Evolutionary conservation across 2,888 invertebrate species (phyloP).

Genomic region (Malthinus seriepunctatus): DNA sequence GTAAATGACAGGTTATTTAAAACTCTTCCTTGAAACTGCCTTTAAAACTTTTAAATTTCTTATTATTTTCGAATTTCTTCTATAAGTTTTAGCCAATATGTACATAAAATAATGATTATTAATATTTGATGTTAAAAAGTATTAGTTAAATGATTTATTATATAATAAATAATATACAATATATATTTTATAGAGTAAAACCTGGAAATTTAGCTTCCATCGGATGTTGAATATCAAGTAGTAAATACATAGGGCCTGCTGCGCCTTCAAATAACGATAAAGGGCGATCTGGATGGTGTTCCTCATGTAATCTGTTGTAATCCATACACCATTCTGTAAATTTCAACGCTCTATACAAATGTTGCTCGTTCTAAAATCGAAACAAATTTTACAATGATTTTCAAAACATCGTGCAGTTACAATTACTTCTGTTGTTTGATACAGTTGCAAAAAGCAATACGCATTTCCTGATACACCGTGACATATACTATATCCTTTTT

Average conservation of each 20-base stretch:
- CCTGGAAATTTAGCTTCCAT: conserved; percentile 75
- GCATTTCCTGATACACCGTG: conserved; percentile 90
- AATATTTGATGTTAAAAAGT: conserved; percentile 48
- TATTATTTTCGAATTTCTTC: conserved; percentile 23
- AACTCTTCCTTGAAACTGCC: not conserved
- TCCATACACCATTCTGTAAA: conserved; percentile 82
- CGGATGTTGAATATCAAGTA: conserved; percentile 69
- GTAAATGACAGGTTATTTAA: not conserved
- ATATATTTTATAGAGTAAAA: conserved; percentile 50
- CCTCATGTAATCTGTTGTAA: conserved; percentile 69
- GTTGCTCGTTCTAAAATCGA: conserved; percentile 63
- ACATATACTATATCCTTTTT: conserved; percentile 85
- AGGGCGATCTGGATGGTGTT: conserved; percentile 76
- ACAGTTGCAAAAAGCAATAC: conserved; percentile 78
- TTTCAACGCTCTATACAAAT: conserved; percentile 58
- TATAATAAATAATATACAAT: conserved; percentile 33
- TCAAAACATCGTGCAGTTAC: conserved; percentile 51
- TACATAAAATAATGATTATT: conserved; percentile 47
- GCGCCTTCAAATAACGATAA: conserved; percentile 84
- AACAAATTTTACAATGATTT: conserved; percentile 40
- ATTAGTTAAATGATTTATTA: conserved; percentile 51
- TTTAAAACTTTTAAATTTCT: conserved; percentile 8
- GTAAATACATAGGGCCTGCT: conserved; percentile 76
- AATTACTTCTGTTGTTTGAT: conserved; percentile 70
- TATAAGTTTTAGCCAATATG: conserved; percentile 47